Conservation (phyloP, 2,797 vertebrate species). For the Limosa lapponica region DNA sequence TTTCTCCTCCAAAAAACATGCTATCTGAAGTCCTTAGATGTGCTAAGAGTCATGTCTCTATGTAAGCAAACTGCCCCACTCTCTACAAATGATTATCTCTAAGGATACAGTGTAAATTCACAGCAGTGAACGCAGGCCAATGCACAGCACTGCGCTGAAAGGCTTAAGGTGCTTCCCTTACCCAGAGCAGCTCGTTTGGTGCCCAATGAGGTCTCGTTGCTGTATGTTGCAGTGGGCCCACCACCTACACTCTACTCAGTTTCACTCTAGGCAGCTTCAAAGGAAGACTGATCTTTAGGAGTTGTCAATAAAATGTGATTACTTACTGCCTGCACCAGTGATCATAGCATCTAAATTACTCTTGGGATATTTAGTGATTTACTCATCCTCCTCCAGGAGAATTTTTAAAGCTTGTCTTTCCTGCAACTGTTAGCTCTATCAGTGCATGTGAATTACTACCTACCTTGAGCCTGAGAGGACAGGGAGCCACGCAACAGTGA, state of each 20-base stretch:
- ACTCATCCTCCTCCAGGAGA: not conserved
- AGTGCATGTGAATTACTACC: not conserved
- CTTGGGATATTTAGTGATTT: constrained; percentile 23
- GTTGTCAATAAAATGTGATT: constrained; percentile 41
- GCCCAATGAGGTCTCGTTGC: not conserved
- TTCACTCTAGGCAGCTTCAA: not conserved
- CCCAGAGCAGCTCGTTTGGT: not conserved
- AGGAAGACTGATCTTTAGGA: constrained; percentile 30
- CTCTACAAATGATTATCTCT: not conserved
- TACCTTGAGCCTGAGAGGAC: not conserved
- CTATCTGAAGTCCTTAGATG: not conserved
- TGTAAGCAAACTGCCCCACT: not conserved
- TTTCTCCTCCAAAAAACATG: not conserved
- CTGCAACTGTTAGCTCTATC: not conserved
- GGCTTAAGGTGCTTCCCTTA: not conserved
- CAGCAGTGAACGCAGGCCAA: not conserved
- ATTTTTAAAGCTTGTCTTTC: constrained; percentile 1
- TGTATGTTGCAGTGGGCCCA: not conserved
- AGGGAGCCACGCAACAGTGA: not conserved
- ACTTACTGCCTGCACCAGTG: not conserved
- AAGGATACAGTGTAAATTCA: not conserved
- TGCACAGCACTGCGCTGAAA: not conserved
- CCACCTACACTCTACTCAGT: accelerated
- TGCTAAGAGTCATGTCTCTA: not conserved
- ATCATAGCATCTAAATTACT: constrained; percentile 35